These are phyloP conservation scores for Urocynchramus pylzowi DNA, from an alignment of 2,113 vertebrate genomes.

Conservation along the genomic window DNA sequence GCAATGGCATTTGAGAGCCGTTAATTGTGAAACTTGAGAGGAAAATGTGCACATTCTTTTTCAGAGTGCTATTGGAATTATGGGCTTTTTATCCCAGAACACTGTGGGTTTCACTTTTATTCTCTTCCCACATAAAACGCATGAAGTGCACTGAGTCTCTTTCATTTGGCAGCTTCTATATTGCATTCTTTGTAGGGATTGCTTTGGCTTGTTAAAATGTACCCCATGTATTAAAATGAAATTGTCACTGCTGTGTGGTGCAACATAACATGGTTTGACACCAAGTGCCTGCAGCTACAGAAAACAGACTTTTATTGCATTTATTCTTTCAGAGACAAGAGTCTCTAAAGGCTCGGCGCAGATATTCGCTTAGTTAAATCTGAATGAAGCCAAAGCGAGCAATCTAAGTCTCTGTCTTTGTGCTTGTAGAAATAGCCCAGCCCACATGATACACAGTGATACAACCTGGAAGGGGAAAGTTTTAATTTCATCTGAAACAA, in stretches of 20 bases:
- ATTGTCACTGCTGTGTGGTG: conserved; percentile 73
- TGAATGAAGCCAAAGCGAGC: conserved; percentile 72
- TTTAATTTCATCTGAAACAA: conserved; percentile 5
- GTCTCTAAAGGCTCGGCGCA: conserved; percentile 68
- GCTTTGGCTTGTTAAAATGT: conserved; percentile 68
- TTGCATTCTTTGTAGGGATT: conserved; percentile 57
- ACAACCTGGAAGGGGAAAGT: neutral
- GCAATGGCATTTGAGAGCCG: conserved; percentile 42
- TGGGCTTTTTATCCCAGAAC: conserved; percentile 2
- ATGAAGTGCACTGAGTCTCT: conserved; percentile 18
- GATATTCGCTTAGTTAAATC: conserved; percentile 72
- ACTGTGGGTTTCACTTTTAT: conserved; percentile 57
- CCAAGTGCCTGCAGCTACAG: conserved; percentile 67
- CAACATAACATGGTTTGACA: conserved; percentile 71
- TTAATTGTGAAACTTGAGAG: conserved; percentile 74
- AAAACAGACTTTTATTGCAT: conserved; percentile 76
- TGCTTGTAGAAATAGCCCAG: conserved; percentile 17
- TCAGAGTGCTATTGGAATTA: conserved; percentile 38
- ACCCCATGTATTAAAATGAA: conserved; percentile 74
- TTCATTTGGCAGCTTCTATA: conserved; percentile 44
- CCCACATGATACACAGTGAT: neutral
- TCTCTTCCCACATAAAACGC: conserved; percentile 57
- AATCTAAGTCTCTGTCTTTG: conserved; percentile 36
- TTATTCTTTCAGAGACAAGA: conserved; percentile 70
- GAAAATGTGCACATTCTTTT: conserved; percentile 67